Evolutionary conservation across 2,797 vertebrate genomes (phyloP), one percentile per base, ranked within the genome.

Genomic region (Sardinella longiceps): DNA sequence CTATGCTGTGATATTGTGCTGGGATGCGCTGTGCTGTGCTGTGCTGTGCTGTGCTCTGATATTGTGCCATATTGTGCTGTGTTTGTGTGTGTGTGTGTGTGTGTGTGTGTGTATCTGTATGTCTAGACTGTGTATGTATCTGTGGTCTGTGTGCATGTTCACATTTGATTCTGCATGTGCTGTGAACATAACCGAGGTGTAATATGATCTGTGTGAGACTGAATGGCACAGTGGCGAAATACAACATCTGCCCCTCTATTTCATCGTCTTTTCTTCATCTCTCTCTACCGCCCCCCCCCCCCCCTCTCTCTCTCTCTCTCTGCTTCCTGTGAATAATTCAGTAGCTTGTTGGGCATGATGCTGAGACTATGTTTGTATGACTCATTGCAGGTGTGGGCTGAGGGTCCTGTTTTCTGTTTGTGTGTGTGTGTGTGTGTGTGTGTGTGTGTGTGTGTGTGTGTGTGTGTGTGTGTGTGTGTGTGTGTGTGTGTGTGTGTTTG

Each of bases 371-470:
- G 63, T 33, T 3, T 70, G 60, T 74, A 20, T 74, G 70, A 77
- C 33, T 77, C 70, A 77, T 77, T 43, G 70, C 37, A 77, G 46
- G 48, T 84, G 83, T 60, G 14, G 30, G 33, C 11, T 43, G 25
- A 18, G 45, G 30, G 25, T 9, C 18, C 25, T 25, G 2, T 45
- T 28, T 43, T 58, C 39, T 82, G 33, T 60, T 30, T 48, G 45
- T 81, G 50, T 84, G 74, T 84, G 63, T 84, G 30, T 84, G 10
- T 46, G 43, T 66, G 1, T 82, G 43, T 60, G 28, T 14, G 23
- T 80, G 20, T 66, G 81, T 48, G 28, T 11, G 66, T 45, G 70
- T 53, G 51, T 74, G 53, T 25, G 23, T 80, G 6, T 60, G 39
- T 37, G 66, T 46, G 53, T 84, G 33, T 84, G 77, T 39, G 60